Percentiles rank a stretch among this genome's conserved stretches.
Conservation (phyloP, 2,113 vertebrate genomes). For the Zosterops hypoxanthus region DNA sequence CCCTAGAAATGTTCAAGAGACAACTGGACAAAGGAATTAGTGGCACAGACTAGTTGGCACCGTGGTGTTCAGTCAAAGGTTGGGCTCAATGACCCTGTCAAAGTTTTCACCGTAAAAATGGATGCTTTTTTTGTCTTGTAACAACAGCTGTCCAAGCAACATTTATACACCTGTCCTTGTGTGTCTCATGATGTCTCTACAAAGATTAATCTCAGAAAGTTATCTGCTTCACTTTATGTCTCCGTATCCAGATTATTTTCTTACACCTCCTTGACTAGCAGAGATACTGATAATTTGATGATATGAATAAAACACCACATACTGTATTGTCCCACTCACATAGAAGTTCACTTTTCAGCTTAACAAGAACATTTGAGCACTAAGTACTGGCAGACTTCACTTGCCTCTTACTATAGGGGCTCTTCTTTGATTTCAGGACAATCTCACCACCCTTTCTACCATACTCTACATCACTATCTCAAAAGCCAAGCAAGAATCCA, state of each 20-base stretch:
- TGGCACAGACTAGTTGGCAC: neutral
- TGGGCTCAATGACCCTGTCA: neutral
- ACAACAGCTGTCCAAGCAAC: neutral
- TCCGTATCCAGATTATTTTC: neutral
- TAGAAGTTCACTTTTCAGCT: neutral
- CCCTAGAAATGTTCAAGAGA: neutral
- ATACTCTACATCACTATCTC: neutral
- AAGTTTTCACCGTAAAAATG: neutral
- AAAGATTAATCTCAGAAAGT: neutral
- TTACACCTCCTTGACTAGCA: neutral
- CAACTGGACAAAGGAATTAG: neutral
- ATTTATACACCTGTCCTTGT: neutral
- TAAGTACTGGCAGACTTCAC: neutral
- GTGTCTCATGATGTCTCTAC: neutral
- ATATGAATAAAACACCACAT: neutral
- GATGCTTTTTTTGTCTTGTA: fast-evolving
- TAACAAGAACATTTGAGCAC: neutral
- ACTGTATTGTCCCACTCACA: neutral
- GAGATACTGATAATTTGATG: neutral
- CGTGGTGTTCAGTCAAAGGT: fast-evolving
- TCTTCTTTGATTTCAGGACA: neutral
- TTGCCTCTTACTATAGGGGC: neutral
- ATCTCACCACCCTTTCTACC: fast-evolving
- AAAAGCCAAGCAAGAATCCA: neutral
- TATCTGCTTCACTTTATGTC: neutral